Evolutionary conservation across 1,140 invertebrate genomes (phyloP), one percentile per base, ranked within the genome.

Genomic region (Trichonephila clavata): DNA sequence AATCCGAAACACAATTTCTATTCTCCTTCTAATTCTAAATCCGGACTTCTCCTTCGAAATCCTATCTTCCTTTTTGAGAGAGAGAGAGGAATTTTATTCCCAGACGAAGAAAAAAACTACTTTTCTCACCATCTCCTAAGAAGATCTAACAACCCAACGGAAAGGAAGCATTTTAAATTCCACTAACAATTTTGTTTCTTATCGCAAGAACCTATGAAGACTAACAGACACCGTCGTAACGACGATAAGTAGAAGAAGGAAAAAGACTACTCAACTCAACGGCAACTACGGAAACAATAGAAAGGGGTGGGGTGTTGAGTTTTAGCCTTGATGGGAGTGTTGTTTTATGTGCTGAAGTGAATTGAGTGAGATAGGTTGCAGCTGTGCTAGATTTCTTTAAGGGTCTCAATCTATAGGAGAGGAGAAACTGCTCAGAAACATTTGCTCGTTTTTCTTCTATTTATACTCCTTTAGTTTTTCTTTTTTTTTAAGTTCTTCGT

Each of bases 291-390:
- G 43, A 57, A 83, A 83, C 81, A 83, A 83, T 59, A 21, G 50
- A 57, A 8, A 14, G 10, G 21, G 24, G 8, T 8, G 50, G 27
- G 24, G 60, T 39, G 86, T 39, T 87, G 60, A 24, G 18, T 86
- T 61, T 43, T 57, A 63, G 65, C 61, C 59, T 39, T 63, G 86
- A 87, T 89, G 63, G 57, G 87, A 89, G n/a, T 43, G 63, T 89
- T 89, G 87, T 89, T 89, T 89, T 89, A 71, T 68, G 87, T 89
- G 63, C 71, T n/a, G 87, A 87, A 89, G 63, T 89, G 87, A 68
- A 77, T 89, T 89, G 87, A 65, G 87, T 87, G 86, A 87, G 86
- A 87, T 63, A 16, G 21, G 86, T 43, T 89, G 87, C 87, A 89
- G 87, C 87, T 89, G 87, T 27, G 39, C 24, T 24, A 16, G 27